Percentiles rank a stretch among this genome's conserved stretches.
Conservation (phyloP, 2,888 invertebrate species). For the Callosobruchus maculatus region DNA sequence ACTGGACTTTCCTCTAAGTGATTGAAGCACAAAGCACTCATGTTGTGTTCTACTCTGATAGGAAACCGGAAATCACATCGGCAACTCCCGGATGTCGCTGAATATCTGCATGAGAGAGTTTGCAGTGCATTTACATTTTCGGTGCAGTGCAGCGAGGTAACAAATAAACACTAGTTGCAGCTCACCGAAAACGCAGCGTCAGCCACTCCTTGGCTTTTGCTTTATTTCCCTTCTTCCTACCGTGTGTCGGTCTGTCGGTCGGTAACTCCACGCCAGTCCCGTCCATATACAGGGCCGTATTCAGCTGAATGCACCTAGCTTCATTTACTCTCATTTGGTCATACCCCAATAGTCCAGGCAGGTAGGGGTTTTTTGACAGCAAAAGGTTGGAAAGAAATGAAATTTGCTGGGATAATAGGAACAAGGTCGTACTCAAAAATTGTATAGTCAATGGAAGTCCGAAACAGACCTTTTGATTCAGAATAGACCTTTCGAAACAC, state of each 20-base stretch:
- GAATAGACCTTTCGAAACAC: too few species aligned
- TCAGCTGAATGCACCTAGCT: neutral
- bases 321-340: too few species aligned
- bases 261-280: neutral
- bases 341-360: too few species aligned
- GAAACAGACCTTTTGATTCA: too few species aligned
- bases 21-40: too few species aligned
- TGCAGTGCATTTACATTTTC: slow-evolving; percentile 23
- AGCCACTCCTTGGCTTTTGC: slow-evolving; percentile 23
- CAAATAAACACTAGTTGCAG: slow-evolving; percentile 36
- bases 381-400: too few species aligned
- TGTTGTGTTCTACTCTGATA: too few species aligned
- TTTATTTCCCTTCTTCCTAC: slow-evolving; percentile 38
- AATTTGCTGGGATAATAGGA: too few species aligned
- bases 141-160: slow-evolving; percentile 17
- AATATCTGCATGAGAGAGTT: neutral
- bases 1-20: too few species aligned
- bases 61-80: neutral
- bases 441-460: too few species aligned
- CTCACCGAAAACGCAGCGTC: slow-evolving; percentile 33
- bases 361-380: too few species aligned
- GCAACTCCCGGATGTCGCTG: neutral
- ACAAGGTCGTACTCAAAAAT: too few species aligned
- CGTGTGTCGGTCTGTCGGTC: slow-evolving; percentile 14
- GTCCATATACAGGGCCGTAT: neutral